A percentile compares a stretch with the other conserved stretches of the same genome.
phyloP scores from a whole-genome alignment of 2,797 vertebrate species.

The Peromyscus eremicus region DNA sequence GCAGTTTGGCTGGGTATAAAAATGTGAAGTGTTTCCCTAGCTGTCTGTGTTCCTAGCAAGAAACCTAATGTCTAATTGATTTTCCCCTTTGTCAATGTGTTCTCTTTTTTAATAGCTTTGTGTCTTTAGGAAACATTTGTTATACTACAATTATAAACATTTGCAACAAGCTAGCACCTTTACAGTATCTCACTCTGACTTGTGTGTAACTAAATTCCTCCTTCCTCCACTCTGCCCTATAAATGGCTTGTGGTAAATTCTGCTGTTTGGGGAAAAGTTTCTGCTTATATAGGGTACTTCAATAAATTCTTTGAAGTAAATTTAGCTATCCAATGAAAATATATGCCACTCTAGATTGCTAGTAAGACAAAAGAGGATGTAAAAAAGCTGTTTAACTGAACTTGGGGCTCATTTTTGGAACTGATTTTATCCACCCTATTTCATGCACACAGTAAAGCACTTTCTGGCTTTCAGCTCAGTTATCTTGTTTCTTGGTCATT shows the following conservation, averaged over 20 bases:
- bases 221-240: neutral
- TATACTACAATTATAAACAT: neutral
- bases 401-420: neutral
- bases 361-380: neutral
- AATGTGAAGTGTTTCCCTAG: neutral
- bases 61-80: neutral
- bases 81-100: neutral
- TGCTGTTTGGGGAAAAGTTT: neutral
- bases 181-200: neutral
- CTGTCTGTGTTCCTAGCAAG: neutral
- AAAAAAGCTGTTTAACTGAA: neutral
- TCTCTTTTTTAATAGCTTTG: neutral
- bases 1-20: constrained; percentile 34
- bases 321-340: neutral
- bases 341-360: neutral
- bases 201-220: neutral
- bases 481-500: neutral
- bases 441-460: neutral
- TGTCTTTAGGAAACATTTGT: neutral
- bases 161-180: neutral
- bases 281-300: neutral
- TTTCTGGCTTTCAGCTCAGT: neutral
- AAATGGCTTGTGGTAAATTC: neutral
- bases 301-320: neutral
- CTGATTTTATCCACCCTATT: neutral